A percentile compares a stretch with the other conserved stretches of the same genome.
phyloP scores from a whole-genome alignment of 2,797 vertebrate species.

The Gymnocypris eckloni region DNA sequence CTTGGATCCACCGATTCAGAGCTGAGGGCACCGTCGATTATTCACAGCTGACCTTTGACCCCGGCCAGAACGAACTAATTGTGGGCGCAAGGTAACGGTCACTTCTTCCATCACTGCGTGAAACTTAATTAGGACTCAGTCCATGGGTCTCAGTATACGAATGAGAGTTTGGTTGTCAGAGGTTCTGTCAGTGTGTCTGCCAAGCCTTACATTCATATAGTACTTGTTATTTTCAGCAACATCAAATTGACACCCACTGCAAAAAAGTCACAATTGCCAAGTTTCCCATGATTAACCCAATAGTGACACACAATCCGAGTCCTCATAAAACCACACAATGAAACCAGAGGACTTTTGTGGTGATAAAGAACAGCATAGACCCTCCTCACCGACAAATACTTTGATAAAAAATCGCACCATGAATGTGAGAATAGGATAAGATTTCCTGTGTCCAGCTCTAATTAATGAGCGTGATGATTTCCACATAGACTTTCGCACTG shows the following conservation, averaged over 20 bases:
- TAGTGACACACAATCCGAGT: conserved; percentile 15
- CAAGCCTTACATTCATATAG: neutral
- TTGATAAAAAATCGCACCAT: conserved; percentile 28
- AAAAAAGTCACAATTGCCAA: conserved; percentile 26
- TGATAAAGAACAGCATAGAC: conserved; percentile 11
- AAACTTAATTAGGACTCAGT: conserved; percentile 22
- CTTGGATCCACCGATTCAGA: conserved; percentile 93
- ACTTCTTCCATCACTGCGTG: neutral
- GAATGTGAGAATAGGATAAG: conserved; percentile 28
- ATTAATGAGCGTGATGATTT: conserved; percentile 55
- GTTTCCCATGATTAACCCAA: conserved; percentile 22
- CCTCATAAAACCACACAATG: conserved; percentile 7
- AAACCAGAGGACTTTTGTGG: neutral
- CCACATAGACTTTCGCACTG: conserved; percentile 40
- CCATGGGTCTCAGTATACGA: neutral
- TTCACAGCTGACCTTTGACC: conserved; percentile 95
- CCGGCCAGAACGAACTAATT: conserved; percentile 94
- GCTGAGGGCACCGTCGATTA: conserved; percentile 94
- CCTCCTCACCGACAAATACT: conserved; percentile 19
- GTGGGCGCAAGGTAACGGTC: conserved; percentile 92
- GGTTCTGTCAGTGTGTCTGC: conserved; percentile 17
- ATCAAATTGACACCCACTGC: conserved; percentile 15
- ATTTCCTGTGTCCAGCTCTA: conserved; percentile 41
- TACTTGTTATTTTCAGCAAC: conserved; percentile 12
- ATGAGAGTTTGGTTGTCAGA: neutral